Evolutionary conservation across 2,797 vertebrate genomes (phyloP).

Genomic region (Tragopan temminckii): DNA sequence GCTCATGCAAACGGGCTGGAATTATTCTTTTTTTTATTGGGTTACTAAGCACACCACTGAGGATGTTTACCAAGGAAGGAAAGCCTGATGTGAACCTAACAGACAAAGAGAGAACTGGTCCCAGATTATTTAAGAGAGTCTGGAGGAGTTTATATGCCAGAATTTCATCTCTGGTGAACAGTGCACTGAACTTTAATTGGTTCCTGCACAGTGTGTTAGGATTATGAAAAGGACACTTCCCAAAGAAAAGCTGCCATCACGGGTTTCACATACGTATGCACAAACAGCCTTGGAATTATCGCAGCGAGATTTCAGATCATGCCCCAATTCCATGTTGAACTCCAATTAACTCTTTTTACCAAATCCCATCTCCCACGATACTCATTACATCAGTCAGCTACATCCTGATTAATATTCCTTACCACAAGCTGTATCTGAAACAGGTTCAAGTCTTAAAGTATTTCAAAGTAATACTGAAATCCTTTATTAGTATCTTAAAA

Average conservation of each 20-base stretch:
- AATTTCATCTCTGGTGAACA: constrained; percentile 75
- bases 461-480: background rate
- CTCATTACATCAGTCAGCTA: constrained; percentile 62
- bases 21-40: constrained; percentile 49
- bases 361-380: constrained; percentile 64
- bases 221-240: constrained; percentile 68
- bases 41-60: constrained; percentile 49
- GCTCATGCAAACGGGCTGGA: constrained; percentile 29
- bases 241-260: constrained; percentile 51
- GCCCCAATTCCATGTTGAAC: constrained; percentile 19
- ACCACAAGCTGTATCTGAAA: constrained; percentile 60
- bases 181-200: constrained; percentile 62
- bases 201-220: constrained; percentile 72
- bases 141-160: constrained; percentile 69
- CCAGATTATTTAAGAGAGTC: constrained; percentile 69
- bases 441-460: background rate
- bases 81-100: constrained; percentile 69
- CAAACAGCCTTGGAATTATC: constrained; percentile 31
- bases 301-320: constrained; percentile 23
- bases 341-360: constrained; percentile 71
- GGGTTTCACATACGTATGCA: constrained; percentile 46
- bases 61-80: constrained; percentile 67
- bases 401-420: constrained; percentile 63
- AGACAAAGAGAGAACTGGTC: constrained; percentile 49
- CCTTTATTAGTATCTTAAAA: background rate